A percentile compares a stretch with the other conserved stretches of the same genome.
Evolutionary conservation across 2,888 invertebrate species (phyloP).

Genomic region (Blastobasis lacticolella): DNA sequence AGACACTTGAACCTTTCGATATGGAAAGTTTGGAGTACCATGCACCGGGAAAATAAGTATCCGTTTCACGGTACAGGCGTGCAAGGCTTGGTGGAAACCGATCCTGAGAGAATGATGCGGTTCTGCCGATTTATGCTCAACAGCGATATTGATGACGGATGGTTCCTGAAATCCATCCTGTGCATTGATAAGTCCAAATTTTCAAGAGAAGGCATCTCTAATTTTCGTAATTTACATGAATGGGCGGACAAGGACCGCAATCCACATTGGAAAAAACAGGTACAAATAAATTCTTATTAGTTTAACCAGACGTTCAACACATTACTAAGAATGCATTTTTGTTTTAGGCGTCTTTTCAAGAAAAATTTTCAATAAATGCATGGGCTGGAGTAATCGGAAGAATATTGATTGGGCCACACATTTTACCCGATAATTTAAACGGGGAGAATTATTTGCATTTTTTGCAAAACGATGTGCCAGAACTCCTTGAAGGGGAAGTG

Average conservation of each 20-base stretch:
- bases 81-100: slow-evolving; percentile 7
- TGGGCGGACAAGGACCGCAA: slow-evolving; percentile 11
- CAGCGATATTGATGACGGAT: too few species aligned
- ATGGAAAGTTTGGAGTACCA: slow-evolving; percentile 9
- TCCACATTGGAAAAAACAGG: slow-evolving; percentile 11
- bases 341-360: slow-evolving; percentile 7
- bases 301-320: too few species aligned
- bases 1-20: slow-evolving; percentile 11
- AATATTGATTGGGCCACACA: slow-evolving; percentile 7
- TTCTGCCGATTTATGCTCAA: slow-evolving; percentile 6
- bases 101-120: slow-evolving; percentile 1
- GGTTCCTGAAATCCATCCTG: slow-evolving; percentile 8
- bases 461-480: slow-evolving; percentile 5
- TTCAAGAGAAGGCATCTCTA: slow-evolving; percentile 9
- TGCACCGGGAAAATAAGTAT: slow-evolving; percentile 6
- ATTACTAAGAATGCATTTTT: too few species aligned
- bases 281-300: too few species aligned
- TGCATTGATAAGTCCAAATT: slow-evolving; percentile 10
- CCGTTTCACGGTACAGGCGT: slow-evolving; percentile 4
- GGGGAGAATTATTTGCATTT: slow-evolving; percentile 7
- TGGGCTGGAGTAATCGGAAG: slow-evolving; percentile 12
- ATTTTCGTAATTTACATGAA: slow-evolving; percentile 11
- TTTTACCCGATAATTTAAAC: slow-evolving; percentile 8
- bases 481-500: background rate
- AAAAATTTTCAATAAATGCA: slow-evolving; percentile 10